Evolutionary conservation across 2,888 invertebrate genomes (phyloP), one percentile per base, ranked within the genome.

Genomic region (Scaptomyza reducta): DNA sequence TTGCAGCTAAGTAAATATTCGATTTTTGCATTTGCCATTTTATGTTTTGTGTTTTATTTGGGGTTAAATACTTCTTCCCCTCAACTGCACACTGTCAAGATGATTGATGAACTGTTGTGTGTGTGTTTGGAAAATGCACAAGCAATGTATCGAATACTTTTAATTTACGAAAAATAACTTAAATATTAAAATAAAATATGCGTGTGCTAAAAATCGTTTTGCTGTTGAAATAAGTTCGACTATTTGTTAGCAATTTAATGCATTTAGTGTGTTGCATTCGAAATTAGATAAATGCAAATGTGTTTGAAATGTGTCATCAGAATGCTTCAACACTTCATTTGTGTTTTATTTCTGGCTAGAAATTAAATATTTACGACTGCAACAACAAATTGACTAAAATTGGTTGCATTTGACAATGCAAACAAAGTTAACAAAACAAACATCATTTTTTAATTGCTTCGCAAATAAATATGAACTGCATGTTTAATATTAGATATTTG

Each of bases 41-140:
- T 35, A 38, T 38, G 38, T 38, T n/a, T n/a, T n/a, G n/a, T n/a
- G n/a, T n/a, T 64, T 27, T 16, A n/a, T 45, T 42, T 31, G 7
- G 10, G 27, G 35, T 46, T 25, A 13, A n/a, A 33, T 33, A 33
- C 35, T 14, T 29, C 46, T 4, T 9, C 10, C 29, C 0, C 40
- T 16, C 25, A 7, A 4, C 49, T 7, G 1, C 10, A 11, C 9
- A 33, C 25, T 44, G 49, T 14, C 14, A 10, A 27, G 27, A 67
- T 85, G 79, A 85, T 79, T 85, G 82, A 79, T 85, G 79, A 82
- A 63, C 68, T 67, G 33, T 54, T 55, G 44, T 51, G n/a, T 47
- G 47, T 46, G 45, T 27, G 13, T 46, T 29, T 38, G 14, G n/a
- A 56, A 56, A 57, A 40, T 69, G 55, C 27, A 35, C 22, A 54